Conservation (phyloP, 2,797 vertebrate genomes). For the Schizothorax lantsangensis region DNA sequence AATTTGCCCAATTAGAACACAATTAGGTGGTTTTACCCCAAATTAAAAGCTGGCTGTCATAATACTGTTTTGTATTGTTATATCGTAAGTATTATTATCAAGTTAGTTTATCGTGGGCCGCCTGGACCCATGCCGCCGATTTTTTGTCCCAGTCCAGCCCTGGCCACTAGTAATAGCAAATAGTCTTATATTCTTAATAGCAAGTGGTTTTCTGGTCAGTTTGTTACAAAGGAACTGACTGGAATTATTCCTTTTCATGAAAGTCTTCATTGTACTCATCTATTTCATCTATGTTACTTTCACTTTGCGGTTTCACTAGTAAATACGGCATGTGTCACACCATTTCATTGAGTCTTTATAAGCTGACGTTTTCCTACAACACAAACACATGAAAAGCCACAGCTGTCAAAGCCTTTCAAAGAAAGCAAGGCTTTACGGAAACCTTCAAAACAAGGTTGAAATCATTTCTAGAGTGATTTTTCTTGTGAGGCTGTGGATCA, state of each 20-base stretch:
- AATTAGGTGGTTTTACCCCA: no score
- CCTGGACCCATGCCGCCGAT: no score
- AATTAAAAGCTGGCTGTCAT: no score
- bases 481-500: background rate
- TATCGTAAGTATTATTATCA: no score
- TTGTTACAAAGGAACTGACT: background rate
- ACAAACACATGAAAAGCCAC: background rate
- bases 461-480: background rate
- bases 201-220: background rate
- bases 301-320: background rate
- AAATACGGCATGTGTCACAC: background rate
- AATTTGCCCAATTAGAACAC: no score
- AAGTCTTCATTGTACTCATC: background rate
- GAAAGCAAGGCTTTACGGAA: background rate
- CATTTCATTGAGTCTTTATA: background rate
- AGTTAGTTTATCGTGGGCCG: no score
- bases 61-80: no score
- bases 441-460: background rate
- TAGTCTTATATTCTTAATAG: background rate
- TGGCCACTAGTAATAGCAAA: background rate
- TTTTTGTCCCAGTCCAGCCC: no score
- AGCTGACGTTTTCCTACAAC: background rate
- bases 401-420: constrained; percentile 1
- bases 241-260: background rate
- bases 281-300: background rate